These are phyloP conservation scores for Amiota mariae DNA, from an alignment of 2,888 invertebrate genomes.

Conservation along the genomic window DNA sequence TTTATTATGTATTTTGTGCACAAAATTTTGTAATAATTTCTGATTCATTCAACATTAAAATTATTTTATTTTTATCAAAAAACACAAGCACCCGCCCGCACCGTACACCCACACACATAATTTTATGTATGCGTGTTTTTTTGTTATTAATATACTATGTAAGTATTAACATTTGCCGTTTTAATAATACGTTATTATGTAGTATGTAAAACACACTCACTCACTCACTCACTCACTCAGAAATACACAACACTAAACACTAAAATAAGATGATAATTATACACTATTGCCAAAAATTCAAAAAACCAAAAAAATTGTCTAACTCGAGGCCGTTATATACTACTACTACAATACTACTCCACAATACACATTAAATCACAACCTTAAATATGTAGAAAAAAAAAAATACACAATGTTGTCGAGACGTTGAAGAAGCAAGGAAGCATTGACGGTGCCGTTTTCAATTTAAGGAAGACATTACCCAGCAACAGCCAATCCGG, in stretches of 20 bases:
- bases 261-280: slow-evolving; percentile 19
- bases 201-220: not conserved
- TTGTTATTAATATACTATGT: not conserved
- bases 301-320: not conserved
- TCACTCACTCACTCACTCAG: not conserved
- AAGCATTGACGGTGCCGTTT: slow-evolving; percentile 45
- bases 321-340: slow-evolving; percentile 27
- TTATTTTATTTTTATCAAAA: not conserved
- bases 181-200: too few species aligned
- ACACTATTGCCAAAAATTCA: slow-evolving; percentile 29
- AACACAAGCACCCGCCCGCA: too few species aligned
- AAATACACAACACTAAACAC: slow-evolving; percentile 12
- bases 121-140: not conserved
- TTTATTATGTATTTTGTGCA: not conserved
- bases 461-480: slow-evolving; percentile 55
- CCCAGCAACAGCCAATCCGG: slow-evolving; percentile 73
- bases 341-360: not conserved
- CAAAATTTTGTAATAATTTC: not conserved
- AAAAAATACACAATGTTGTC: slow-evolving; percentile 42
- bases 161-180: too few species aligned
- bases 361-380: slow-evolving; percentile 37
- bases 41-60: not conserved
- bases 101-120: too few species aligned
- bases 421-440: slow-evolving; percentile 36
- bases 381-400: slow-evolving; percentile 38